phyloP scores from a whole-genome alignment of 2,797 vertebrate species.

The Poecile montanus region DNA sequence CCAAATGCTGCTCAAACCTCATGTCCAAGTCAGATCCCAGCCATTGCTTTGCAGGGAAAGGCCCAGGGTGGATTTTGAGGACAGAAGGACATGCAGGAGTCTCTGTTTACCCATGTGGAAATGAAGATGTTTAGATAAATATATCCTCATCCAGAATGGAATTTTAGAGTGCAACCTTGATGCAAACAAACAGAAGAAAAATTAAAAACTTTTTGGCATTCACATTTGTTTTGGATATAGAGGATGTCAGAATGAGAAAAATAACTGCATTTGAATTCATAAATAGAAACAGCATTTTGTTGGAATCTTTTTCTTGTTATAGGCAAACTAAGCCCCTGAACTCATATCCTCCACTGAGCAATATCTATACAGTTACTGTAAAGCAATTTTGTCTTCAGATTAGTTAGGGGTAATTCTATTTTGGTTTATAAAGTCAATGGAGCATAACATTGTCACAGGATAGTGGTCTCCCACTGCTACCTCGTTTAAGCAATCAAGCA shows the following conservation, averaged over 20 bases:
- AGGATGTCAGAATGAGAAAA: background rate
- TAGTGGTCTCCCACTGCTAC: constrained; percentile 68
- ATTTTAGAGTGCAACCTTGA: background rate
- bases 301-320: background rate
- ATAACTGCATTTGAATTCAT: background rate
- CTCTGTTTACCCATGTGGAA: background rate
- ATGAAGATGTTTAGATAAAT: background rate
- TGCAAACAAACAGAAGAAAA: background rate
- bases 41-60: background rate
- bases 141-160: background rate
- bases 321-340: background rate
- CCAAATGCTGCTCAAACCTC: background rate
- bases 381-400: background rate
- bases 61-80: background rate
- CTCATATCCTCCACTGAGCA: background rate
- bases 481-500: constrained; percentile 70
- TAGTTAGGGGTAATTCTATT: constrained; percentile 57
- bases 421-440: constrained; percentile 62
- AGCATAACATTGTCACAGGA: constrained; percentile 39
- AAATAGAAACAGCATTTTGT: background rate
- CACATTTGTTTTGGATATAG: background rate
- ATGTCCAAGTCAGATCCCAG: background rate
- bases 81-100: background rate
- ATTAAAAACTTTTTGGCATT: background rate
- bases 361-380: background rate